Conservation (phyloP, 2,113 vertebrate genomes). For the Morone saxatilis region DNA sequence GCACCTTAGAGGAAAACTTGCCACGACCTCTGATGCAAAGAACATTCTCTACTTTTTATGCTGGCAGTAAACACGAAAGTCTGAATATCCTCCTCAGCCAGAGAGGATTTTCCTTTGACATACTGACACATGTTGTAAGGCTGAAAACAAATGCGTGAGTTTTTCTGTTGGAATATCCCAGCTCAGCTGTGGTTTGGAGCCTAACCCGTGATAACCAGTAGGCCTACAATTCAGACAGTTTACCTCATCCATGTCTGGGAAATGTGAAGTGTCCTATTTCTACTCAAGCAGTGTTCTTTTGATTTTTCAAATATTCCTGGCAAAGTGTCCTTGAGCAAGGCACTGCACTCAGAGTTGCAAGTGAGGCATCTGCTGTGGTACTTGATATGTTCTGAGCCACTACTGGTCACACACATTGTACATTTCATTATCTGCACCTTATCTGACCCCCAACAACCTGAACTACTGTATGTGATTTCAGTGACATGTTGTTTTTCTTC, state of each 20-base stretch:
- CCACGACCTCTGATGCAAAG: constrained; percentile 37
- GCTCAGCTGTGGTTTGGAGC: not conserved
- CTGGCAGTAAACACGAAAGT: not conserved
- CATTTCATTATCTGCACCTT: not conserved
- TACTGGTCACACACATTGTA: constrained; percentile 10
- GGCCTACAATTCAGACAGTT: not conserved
- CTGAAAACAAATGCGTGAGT: not conserved
- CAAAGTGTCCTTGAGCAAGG: not conserved
- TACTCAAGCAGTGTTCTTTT: not conserved
- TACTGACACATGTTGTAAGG: not conserved
- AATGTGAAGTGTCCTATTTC: not conserved
- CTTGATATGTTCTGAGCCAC: not conserved
- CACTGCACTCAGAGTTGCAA: not conserved
- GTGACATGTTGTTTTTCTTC: not conserved
- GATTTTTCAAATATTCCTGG: not conserved
- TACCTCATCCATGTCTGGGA: not conserved
- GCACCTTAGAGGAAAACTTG: constrained; percentile 46
- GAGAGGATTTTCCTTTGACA: constrained; percentile 3
- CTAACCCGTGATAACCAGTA: not conserved
- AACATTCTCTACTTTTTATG: constrained; percentile 47
- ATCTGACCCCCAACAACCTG: not conserved
- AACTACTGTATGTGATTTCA: not conserved
- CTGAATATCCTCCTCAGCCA: constrained; percentile 7
- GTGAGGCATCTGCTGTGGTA: not conserved
- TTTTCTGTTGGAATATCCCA: not conserved